Evolutionary conservation across 2,113 vertebrate species (phyloP).

Genomic region (Perca schrenkii): DNA sequence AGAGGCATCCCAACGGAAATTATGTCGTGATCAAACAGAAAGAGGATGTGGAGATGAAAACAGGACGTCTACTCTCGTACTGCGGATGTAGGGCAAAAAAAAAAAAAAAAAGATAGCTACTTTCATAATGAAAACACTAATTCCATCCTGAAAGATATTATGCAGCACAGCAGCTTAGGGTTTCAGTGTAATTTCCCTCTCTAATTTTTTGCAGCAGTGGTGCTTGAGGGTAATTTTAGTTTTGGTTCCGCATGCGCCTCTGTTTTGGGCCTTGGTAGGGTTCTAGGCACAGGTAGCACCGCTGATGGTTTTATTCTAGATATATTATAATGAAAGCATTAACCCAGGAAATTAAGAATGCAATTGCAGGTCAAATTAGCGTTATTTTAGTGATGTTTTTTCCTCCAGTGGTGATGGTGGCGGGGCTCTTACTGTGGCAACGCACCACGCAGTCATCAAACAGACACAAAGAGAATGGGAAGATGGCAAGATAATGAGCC

Average conservation of each 20-base stretch:
- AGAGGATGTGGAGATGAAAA: constrained; percentile 55
- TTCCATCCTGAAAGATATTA: constrained; percentile 64
- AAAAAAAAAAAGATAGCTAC: constrained; percentile 32
- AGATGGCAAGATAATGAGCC: constrained; percentile 44
- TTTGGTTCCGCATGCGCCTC: constrained; percentile 46
- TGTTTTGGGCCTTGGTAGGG: constrained; percentile 39
- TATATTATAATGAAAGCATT: constrained; percentile 68
- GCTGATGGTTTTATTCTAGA: constrained; percentile 31
- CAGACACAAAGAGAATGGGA: constrained; percentile 42
- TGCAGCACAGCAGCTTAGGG: constrained; percentile 59
- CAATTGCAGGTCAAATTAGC: constrained; percentile 68
- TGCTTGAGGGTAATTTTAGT: constrained; percentile 54
- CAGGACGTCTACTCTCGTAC: constrained; percentile 25
- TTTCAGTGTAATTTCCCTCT: constrained; percentile 62
- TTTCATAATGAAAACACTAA: constrained; percentile 75
- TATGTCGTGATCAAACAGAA: constrained; percentile 49
- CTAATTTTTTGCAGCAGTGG: constrained; percentile 59
- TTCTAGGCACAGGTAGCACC: constrained; percentile 52
- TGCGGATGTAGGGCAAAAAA: constrained; percentile 56
- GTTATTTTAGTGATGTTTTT: constrained; percentile 53
- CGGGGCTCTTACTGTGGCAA: constrained; percentile 40
- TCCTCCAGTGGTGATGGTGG: constrained; percentile 27
- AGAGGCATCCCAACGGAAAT: constrained; percentile 43
- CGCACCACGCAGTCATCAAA: constrained; percentile 51
- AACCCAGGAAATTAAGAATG: constrained; percentile 65